Conservation (phyloP, 2,888 invertebrate genomes). For the Nomada lathburiana region DNA sequence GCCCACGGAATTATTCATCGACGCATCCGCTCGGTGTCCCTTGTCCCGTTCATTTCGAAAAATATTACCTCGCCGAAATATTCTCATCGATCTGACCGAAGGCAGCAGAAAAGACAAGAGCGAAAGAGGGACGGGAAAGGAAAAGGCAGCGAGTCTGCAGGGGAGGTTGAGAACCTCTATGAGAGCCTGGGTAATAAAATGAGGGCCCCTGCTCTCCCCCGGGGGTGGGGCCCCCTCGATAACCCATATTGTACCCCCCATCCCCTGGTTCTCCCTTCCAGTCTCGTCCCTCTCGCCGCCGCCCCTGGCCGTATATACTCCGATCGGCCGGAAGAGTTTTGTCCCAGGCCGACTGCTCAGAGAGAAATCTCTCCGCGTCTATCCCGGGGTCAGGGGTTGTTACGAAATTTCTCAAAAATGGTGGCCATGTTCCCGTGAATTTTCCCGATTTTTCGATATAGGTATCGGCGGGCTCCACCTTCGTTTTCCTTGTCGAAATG, state of each 20-base stretch:
- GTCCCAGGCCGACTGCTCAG: slow-evolving; percentile 78
- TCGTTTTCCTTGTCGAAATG: slow-evolving; percentile 57
- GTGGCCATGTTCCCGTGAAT: slow-evolving; percentile 72
- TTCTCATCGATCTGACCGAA: slow-evolving; percentile 25
- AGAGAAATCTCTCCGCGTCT: slow-evolving; percentile 76
- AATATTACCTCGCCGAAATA: slow-evolving; percentile 23
- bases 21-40: slow-evolving; percentile 19
- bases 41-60: slow-evolving; percentile 25
- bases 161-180: slow-evolving; percentile 82
- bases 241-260: slow-evolving; percentile 84
- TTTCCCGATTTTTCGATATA: slow-evolving; percentile 78
- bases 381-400: slow-evolving; percentile 46
- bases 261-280: slow-evolving; percentile 71
- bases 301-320: slow-evolving; percentile 84
- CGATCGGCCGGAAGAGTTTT: slow-evolving; percentile 81
- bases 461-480: slow-evolving; percentile 40
- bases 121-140: neutral
- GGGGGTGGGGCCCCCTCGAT: slow-evolving; percentile 83
- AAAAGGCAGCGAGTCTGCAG: slow-evolving; percentile 12
- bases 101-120: slow-evolving; percentile 2
- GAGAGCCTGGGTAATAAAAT: slow-evolving; percentile 83
- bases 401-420: slow-evolving; percentile 81
- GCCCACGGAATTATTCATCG: slow-evolving; percentile 42
- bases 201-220: slow-evolving; percentile 84
- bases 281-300: slow-evolving; percentile 75